phyloP scores from a whole-genome alignment of 2,113 vertebrate genomes.

The Upupa epops region DNA sequence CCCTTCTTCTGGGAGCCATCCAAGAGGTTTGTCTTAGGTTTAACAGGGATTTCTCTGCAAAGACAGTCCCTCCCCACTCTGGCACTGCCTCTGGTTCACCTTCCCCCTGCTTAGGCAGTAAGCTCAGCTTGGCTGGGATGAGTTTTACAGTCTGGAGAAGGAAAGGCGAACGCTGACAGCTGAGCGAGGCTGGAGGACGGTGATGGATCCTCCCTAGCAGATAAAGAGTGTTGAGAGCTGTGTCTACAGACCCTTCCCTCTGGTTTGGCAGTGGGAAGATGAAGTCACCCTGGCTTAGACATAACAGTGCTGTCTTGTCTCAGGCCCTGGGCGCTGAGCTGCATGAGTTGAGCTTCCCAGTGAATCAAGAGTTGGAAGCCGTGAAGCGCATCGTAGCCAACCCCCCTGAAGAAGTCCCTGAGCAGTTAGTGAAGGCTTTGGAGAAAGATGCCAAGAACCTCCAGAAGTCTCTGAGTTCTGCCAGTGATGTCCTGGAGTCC shows the following conservation, averaged over 20 bases:
- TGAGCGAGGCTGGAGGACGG: background rate
- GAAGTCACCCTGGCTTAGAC: background rate
- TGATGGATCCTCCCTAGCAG: background rate
- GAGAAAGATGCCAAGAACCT: constrained; percentile 92
- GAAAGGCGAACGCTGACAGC: background rate
- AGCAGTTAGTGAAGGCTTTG: constrained; percentile 87
- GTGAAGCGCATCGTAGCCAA: constrained; percentile 77
- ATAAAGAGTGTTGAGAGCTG: background rate
- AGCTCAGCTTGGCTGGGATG: background rate
- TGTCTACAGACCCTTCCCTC: background rate
- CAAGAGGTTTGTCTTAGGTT: background rate
- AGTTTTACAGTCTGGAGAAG: background rate
- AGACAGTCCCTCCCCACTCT: background rate
- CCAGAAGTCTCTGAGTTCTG: constrained; percentile 82
- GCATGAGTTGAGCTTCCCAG: constrained; percentile 79
- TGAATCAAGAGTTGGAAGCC: constrained; percentile 80
- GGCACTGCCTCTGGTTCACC: background rate
- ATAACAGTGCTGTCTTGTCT: background rate
- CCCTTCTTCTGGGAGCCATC: background rate
- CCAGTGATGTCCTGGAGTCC: constrained; percentile 72
- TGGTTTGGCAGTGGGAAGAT: background rate
- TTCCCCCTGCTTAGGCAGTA: background rate
- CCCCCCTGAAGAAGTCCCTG: constrained; percentile 82
- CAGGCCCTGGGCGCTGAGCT: constrained; percentile 88
- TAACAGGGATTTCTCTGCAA: background rate